Base-by-base conservation (phyloP, 2,888 invertebrate species). In the Iselma pallidipennis region DNA sequence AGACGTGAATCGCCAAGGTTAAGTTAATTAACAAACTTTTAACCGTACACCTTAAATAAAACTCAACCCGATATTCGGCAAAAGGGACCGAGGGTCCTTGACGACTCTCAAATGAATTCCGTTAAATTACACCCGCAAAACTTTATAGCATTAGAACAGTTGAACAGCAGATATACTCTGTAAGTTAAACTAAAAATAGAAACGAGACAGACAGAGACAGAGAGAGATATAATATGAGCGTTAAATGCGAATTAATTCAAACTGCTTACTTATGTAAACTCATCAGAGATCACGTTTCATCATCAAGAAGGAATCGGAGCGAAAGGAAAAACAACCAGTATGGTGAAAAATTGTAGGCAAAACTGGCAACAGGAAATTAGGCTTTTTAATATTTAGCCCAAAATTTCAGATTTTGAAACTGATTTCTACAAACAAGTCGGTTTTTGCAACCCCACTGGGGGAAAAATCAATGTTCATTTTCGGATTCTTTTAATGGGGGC, bases 171-270 rank as follows among this genome's bases (percentile, higher is more conserved):
- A n/a, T n/a, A n/a, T n/a, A n/a, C n/a, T n/a, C n/a, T n/a, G n/a
- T n/a, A n/a, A n/a, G n/a, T n/a, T n/a, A n/a, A n/a, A n/a, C n/a
- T n/a, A n/a, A n/a, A 6, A 28, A 28, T 28, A 6, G 28, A 7
- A 9, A 28, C 9, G 6, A 28, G 7, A 6, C 4, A 28, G 28
- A 28, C 6, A 28, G 28, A 28, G 6, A 28, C 6, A 28, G 12
- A 21, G 16, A 16, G 7, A 37, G 16, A 16, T 1, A 37, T 3
- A 12, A 21, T 9, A 6, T 9, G 53, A 51, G 58, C 55, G 62
- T 59, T 59, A 56, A 56, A 63, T 55, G 55, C 28, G 63, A 59
- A 63, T 63, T 63, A 59, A 59, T 63, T 56, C 52, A 56, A 63
- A 63, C 51, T 55, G 52, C 55, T 63, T 59, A 53, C 49, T 61